Evolutionary conservation across 2,113 vertebrate genomes (phyloP).

Genomic region (Mormoops blainvillei): DNA sequence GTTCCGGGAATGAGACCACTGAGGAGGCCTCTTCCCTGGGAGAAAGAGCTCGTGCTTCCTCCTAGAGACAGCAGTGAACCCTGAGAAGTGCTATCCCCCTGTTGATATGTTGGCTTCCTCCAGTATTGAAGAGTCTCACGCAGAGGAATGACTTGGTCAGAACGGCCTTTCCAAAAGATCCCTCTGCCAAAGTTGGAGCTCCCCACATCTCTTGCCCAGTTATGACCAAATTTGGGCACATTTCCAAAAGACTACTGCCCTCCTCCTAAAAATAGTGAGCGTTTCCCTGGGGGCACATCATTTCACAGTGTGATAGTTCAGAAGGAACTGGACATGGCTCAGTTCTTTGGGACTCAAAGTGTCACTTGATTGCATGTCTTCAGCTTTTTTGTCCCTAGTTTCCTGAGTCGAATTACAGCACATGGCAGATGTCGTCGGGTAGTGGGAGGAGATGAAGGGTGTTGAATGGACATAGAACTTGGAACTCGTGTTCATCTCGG

Average conservation of each 20-base stretch:
- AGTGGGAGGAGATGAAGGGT: not conserved
- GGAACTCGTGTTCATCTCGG: not conserved
- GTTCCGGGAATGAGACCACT: not conserved
- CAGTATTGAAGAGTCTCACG: not conserved
- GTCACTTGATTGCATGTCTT: not conserved
- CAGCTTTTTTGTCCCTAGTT: not conserved
- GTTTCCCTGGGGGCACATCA: not conserved
- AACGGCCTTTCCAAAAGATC: not conserved
- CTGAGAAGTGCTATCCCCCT: not conserved
- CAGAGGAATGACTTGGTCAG: not conserved
- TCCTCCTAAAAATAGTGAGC: conserved; percentile 60
- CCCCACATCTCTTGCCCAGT: conserved; percentile 1
- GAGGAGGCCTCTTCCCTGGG: not conserved
- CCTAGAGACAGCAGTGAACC: not conserved
- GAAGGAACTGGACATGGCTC: fast-evolving
- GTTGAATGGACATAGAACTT: fast-evolving
- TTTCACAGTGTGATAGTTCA: not conserved
- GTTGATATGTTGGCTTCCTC: not conserved
- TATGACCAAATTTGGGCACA: conserved; percentile 48
- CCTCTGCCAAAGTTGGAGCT: conserved; percentile 2
- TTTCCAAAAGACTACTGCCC: conserved; percentile 29
- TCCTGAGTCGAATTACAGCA: not conserved
- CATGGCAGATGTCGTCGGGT: not conserved
- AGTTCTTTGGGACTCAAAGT: not conserved
- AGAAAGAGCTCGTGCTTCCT: not conserved